These are phyloP conservation scores for Hipparchia semele DNA, from an alignment of 2,888 invertebrate genomes.

Conservation along the genomic window DNA sequence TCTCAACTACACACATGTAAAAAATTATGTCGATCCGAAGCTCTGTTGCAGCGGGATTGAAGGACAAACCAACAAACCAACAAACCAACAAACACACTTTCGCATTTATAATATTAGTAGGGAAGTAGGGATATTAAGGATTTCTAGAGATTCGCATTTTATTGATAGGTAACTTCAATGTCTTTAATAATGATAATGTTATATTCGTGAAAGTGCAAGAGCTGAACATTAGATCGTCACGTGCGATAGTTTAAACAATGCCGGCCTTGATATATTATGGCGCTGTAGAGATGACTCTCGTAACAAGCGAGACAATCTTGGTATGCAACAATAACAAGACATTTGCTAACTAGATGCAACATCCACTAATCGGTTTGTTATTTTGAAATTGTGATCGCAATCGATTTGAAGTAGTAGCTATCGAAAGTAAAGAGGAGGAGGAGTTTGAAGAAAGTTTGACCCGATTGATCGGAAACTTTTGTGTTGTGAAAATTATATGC, in stretches of 20 bases:
- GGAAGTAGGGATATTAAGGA: background rate
- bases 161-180: constrained; percentile 15
- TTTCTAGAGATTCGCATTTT: background rate
- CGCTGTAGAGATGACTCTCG: constrained; percentile 54
- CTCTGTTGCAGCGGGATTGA: too few relatives aligned
- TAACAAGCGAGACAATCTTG: constrained; percentile 51
- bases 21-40: too few relatives aligned
- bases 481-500: too few relatives aligned
- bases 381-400: constrained; percentile 18
- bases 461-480: too few relatives aligned
- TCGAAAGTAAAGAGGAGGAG: background rate
- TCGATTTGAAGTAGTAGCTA: background rate
- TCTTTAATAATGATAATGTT: constrained; percentile 41
- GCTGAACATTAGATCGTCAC: constrained; percentile 50
- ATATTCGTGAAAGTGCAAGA: constrained; percentile 57
- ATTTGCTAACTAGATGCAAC: constrained; percentile 56
- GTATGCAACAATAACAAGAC: constrained; percentile 49
- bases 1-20: too few relatives aligned
- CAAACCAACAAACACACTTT: too few relatives aligned
- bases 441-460: too few relatives aligned
- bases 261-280: constrained; percentile 57
- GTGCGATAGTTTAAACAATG: constrained; percentile 65
- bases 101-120: too few relatives aligned
- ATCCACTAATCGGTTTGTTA: constrained; percentile 25
- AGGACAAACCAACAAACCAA: too few relatives aligned